phyloP scores from a whole-genome alignment of 2,888 invertebrate genomes.

The Augiades crinisus region DNA sequence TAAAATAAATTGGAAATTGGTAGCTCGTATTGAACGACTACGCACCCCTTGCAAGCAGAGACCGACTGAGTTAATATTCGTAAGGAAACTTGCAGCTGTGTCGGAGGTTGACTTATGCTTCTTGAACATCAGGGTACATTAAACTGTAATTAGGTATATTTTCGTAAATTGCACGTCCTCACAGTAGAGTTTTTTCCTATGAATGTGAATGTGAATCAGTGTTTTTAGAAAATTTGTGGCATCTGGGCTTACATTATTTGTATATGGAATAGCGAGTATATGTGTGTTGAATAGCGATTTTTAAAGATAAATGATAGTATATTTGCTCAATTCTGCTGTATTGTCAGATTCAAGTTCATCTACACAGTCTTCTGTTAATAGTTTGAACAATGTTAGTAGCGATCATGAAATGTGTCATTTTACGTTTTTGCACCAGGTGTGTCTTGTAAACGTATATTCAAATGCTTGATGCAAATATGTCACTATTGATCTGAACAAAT shows the following conservation, averaged over 20 bases:
- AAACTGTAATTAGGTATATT: too few species aligned
- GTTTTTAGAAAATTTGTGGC: background rate
- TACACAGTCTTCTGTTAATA: background rate
- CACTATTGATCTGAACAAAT: background rate
- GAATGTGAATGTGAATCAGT: background rate
- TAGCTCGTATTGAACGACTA: too few species aligned
- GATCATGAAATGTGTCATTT: too few species aligned
- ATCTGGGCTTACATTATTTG: background rate
- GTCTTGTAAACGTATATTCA: background rate
- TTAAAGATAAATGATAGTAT: background rate
- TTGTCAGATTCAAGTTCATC: background rate
- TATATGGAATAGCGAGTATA: too few species aligned
- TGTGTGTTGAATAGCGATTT: background rate
- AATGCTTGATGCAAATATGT: background rate
- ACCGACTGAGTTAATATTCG: too few species aligned
- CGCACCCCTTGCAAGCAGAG: too few species aligned
- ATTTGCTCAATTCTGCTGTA: constrained; percentile 10
- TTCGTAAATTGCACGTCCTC: background rate
- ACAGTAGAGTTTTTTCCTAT: background rate
- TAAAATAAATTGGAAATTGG: too few species aligned
- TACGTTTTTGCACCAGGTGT: background rate
- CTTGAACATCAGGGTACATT: too few species aligned
- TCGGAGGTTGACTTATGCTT: too few species aligned
- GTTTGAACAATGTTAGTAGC: too few species aligned
- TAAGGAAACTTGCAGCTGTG: too few species aligned